A percentile compares a stretch with the other conserved stretches of the same genome.
Conservation (phyloP, 2,113 vertebrate species). For the Malurus melanocephalus region DNA sequence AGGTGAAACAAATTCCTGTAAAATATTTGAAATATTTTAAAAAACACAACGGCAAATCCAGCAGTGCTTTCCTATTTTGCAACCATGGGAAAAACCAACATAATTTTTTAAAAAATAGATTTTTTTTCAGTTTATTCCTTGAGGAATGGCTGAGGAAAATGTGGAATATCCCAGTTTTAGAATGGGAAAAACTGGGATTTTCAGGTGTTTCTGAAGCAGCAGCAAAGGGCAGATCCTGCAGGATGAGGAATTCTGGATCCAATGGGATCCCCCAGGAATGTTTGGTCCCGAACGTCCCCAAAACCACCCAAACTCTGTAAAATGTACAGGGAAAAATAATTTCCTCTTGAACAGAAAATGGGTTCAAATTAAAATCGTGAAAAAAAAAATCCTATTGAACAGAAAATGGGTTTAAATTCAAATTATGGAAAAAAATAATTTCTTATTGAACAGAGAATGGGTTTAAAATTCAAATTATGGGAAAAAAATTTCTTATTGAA, state of each 20-base stretch:
- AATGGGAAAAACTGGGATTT: neutral
- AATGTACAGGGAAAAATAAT: no score
- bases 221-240: neutral
- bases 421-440: no score
- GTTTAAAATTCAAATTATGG: no score
- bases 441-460: no score
- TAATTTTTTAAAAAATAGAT: rapidly evolving
- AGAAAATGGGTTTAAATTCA: no score
- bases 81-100: neutral
- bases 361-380: no score
- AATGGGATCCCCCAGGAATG: neutral
- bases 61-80: neutral
- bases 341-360: no score
- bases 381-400: no score
- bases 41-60: neutral
- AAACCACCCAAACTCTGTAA: no score
- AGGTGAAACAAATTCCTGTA: neutral
- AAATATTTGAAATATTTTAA: neutral
- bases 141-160: neutral
- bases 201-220: neutral
- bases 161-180: neutral
- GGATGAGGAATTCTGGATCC: neutral
- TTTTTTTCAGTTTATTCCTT: neutral
- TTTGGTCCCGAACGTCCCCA: no score
- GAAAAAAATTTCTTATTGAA: no score